Evolutionary conservation across 2,888 invertebrate species (phyloP).

Genomic region (Syrista parreyssii): DNA sequence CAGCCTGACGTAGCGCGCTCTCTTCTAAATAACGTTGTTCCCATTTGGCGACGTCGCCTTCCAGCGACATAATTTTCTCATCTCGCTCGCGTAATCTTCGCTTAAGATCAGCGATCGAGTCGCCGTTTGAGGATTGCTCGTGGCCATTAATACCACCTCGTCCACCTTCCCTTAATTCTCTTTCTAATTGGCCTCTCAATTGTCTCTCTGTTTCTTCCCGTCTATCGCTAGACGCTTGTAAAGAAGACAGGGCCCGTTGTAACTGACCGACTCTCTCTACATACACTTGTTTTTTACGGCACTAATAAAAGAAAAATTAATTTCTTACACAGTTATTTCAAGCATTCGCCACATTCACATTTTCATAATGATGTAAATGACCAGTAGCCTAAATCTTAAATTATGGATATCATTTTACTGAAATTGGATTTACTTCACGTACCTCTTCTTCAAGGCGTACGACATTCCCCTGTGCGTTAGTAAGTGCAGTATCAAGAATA

Average conservation of each 20-base stretch:
- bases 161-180: constrained; percentile 76
- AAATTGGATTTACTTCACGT: constrained; percentile 29
- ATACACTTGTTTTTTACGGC: constrained; percentile 85
- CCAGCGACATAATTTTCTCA: constrained; percentile 78
- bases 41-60: constrained; percentile 87
- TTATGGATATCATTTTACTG: not conserved
- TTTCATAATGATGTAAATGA: not conserved
- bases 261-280: constrained; percentile 87
- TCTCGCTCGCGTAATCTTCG: constrained; percentile 76
- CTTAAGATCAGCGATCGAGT: constrained; percentile 74
- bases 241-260: constrained; percentile 82
- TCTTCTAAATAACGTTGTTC: constrained; percentile 88
- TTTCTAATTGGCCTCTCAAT: constrained; percentile 85
- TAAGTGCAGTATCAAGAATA: constrained; percentile 90
- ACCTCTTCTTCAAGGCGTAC: constrained; percentile 91
- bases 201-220: constrained; percentile 88
- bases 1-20: constrained; percentile 81
- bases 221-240: constrained; percentile 86
- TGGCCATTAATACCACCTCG: constrained; percentile 55
- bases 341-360: not conserved
- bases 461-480: constrained; percentile 90
- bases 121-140: constrained; percentile 66
- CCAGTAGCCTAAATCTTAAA: not conserved
- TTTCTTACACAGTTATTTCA: not conserved
- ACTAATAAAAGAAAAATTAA: constrained; percentile 66